Base-by-base conservation (phyloP, 2,113 vertebrate species). In the Tragelaphus strepsiceros region DNA sequence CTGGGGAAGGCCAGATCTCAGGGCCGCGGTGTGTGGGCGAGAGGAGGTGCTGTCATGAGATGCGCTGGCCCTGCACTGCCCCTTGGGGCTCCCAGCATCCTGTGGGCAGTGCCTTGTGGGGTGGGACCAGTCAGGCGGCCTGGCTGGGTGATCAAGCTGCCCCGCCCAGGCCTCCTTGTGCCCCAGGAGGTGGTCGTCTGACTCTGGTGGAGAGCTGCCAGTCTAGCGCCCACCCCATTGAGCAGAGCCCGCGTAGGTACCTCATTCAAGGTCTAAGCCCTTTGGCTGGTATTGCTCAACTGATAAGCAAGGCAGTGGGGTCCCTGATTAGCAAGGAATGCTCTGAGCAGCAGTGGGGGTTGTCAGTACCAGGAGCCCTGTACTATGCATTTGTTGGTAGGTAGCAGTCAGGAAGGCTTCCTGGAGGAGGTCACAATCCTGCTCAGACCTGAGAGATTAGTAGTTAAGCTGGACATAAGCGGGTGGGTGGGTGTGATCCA, bases 161-260 rank as follows among this genome's bases (percentile, higher is more conserved):
- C 6, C 12, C 7, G 2, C 30, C 28, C 19, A 46, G 13, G 49
- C 53, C 43, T 53, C 61, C 21, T 4, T 1, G 1, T 49, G 49
- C 62, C 32, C 53, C 51, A 6, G 0, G 26, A 49, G 5, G 7
- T 58, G 22, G 58, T 19, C 2, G 12, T 59, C 82, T 1, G 3
- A 7, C 51, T 2, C 7, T 21, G n/a, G 16, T n/a, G 5, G 32
- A 51, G 59, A 64, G 3, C 80, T 0, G 1, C 53, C 39, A 21
- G 22, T 46, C 10, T 13, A 10, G 49, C 0, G 7, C 2, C 56
- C 0, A 1, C 56, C 14, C 5, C 8, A 15, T 16, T 4, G 8
- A 3, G 6, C 13, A 12, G 19, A 46, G 28, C 35, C 9, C 13
- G 2, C 1, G 0, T 4, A 6, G 19, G 59, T 26, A 21, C 30